phyloP scores from a whole-genome alignment of 2,797 vertebrate genomes.

The Bucorvus abyssinicus region DNA sequence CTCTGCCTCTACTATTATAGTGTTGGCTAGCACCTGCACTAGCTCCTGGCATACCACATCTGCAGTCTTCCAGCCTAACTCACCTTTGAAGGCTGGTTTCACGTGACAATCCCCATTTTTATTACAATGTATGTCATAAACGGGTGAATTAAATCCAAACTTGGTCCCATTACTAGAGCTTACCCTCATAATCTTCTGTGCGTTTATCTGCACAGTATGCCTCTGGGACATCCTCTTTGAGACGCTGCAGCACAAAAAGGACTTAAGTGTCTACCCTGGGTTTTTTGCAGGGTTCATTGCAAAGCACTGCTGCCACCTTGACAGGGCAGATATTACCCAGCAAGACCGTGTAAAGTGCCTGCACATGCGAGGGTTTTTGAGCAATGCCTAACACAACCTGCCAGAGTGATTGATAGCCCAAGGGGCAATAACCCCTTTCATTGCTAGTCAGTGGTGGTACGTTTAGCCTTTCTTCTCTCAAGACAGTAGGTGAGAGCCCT shows the following conservation, averaged over 20 bases:
- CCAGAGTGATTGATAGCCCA: neutral
- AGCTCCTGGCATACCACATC: neutral
- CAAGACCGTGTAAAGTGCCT: neutral
- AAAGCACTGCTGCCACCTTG: neutral
- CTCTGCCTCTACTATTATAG: neutral
- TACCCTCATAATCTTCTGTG: neutral
- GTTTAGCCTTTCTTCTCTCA: neutral
- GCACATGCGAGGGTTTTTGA: neutral
- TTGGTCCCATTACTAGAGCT: neutral
- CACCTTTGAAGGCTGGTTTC: neutral
- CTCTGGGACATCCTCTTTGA: neutral
- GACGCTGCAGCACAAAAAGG: neutral
- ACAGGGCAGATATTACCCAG: neutral
- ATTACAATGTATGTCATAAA: neutral
- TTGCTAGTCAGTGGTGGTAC: neutral
- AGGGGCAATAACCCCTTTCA: neutral
- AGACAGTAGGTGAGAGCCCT: neutral
- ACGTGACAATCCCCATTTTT: neutral
- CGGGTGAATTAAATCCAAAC: neutral
- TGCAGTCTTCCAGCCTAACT: neutral
- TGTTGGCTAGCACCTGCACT: neutral
- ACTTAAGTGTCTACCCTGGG: accelerated
- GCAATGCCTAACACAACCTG: neutral
- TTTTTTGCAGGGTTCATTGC: neutral
- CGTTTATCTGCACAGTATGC: neutral